Evolutionary conservation across 2,888 invertebrate species (phyloP).

Genomic region (Sminthurides aquaticus): DNA sequence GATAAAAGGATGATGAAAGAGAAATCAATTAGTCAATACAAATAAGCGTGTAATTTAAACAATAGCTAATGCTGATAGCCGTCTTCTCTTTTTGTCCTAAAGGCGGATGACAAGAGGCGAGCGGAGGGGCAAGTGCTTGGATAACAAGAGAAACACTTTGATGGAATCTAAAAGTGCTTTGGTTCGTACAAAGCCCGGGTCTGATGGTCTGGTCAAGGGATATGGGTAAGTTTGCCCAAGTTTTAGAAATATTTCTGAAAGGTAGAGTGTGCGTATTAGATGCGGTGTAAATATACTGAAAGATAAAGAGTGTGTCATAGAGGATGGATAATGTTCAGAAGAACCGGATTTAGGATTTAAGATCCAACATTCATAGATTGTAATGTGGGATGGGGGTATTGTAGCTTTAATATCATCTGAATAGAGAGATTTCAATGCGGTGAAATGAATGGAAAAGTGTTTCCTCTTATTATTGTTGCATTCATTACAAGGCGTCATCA

Average conservation of each 20-base stretch:
- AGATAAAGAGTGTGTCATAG: background rate
- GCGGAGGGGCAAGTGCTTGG: no score
- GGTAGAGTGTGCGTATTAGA: no score
- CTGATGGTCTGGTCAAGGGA: background rate
- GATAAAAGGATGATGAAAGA: background rate
- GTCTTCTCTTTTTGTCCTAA: no score
- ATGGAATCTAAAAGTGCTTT: no score
- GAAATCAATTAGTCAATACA: background rate
- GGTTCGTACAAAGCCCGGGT: no score
- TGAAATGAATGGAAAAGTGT: background rate
- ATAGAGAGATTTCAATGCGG: background rate
- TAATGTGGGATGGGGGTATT: no score
- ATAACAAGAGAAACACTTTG: no score
- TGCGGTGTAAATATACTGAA: background rate
- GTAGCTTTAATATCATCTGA: background rate
- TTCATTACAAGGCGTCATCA: background rate
- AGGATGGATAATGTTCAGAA: background rate
- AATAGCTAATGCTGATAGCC: background rate
- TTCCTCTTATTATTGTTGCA: background rate
- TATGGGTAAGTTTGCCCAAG: background rate
- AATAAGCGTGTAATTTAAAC: background rate
- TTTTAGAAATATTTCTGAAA: background rate
- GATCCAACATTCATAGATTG: background rate
- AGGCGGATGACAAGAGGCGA: no score
- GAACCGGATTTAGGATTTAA: background rate